Conservation (phyloP, 2,797 vertebrate species). For the Aeoliscus strigatus region DNA sequence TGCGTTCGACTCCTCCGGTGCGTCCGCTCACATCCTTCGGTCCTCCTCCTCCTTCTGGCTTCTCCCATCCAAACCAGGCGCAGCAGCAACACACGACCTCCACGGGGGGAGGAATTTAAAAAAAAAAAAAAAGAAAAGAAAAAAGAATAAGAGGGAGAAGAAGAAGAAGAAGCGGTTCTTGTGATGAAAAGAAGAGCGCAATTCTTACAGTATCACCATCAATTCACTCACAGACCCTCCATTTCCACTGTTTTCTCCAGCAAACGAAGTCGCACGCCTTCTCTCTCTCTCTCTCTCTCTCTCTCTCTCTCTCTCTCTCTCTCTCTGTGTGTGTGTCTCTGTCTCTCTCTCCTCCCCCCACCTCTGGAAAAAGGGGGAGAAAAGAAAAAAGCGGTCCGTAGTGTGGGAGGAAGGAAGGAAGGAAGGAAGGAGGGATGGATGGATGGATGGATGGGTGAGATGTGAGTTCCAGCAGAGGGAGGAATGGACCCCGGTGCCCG, state of each 20-base stretch:
- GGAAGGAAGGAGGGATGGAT: too few relatives aligned
- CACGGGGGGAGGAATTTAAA: too few relatives aligned
- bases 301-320: too few relatives aligned
- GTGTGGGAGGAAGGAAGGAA: constrained; percentile 82
- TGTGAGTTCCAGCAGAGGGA: constrained; percentile 74
- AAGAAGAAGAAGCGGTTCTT: constrained; percentile 40
- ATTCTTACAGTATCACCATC: constrained; percentile 60
- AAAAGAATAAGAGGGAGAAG: constrained; percentile 6
- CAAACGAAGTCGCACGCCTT: constrained; percentile 55
- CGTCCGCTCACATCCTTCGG: constrained; percentile 69
- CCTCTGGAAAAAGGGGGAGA: constrained; percentile 3
- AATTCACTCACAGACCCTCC: constrained; percentile 49
- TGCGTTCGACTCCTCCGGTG: constrained; percentile 76
- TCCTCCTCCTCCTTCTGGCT: constrained; percentile 64
- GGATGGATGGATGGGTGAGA: constrained; percentile 53
- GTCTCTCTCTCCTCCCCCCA: constrained; percentile 16
- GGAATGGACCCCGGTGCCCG: constrained; percentile 65
- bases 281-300: constrained; percentile 17
- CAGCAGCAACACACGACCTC: constrained; percentile 66
- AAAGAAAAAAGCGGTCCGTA: constrained; percentile 61
- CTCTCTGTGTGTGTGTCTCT: too few relatives aligned
- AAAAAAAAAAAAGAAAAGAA: constrained; percentile 36
- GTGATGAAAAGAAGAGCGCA: constrained; percentile 52
- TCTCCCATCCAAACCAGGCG: constrained; percentile 72
- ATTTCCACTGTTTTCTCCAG: constrained; percentile 59